Evolutionary conservation across 2,113 vertebrate genomes (phyloP).

Genomic region (Xenus cinereus): DNA sequence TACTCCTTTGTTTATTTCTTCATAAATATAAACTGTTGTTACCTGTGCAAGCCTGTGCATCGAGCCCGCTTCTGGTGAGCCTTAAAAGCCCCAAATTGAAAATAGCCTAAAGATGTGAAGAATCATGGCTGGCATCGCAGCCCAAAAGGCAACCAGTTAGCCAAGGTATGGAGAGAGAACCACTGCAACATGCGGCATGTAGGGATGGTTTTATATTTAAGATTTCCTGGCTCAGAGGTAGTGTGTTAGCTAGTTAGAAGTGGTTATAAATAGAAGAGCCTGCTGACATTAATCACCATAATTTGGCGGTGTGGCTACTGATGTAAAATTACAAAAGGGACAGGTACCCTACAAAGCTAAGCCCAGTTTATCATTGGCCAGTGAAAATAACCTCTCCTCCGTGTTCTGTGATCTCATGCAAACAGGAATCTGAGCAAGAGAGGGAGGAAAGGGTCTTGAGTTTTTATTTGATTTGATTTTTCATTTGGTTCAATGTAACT

Average conservation of each 20-base stretch:
- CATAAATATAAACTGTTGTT: slow-evolving; percentile 50
- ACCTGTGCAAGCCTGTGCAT: neutral
- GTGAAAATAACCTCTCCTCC: neutral
- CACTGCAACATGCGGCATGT: neutral
- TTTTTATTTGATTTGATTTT: slow-evolving; percentile 41
- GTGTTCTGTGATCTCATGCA: neutral
- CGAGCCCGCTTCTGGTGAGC: neutral
- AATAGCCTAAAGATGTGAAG: slow-evolving; percentile 34
- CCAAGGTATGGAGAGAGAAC: neutral
- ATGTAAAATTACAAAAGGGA: neutral
- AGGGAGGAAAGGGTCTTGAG: neutral
- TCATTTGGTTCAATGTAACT: slow-evolving; percentile 58
- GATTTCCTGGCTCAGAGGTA: neutral
- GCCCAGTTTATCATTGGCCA: neutral
- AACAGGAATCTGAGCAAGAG: neutral
- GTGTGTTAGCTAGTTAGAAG: neutral
- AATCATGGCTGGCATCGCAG: neutral
- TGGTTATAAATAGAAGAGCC: slow-evolving; percentile 37
- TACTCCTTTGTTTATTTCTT: slow-evolving; percentile 52
- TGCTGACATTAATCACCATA: slow-evolving; percentile 20
- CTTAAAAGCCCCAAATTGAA: slow-evolving; percentile 38
- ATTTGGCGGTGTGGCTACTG: neutral
- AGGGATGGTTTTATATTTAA: neutral
- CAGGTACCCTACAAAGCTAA: neutral
- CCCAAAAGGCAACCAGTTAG: neutral